These are phyloP conservation scores for Macaria liturata DNA, from an alignment of 2,888 invertebrate species.

Conservation along the genomic window DNA sequence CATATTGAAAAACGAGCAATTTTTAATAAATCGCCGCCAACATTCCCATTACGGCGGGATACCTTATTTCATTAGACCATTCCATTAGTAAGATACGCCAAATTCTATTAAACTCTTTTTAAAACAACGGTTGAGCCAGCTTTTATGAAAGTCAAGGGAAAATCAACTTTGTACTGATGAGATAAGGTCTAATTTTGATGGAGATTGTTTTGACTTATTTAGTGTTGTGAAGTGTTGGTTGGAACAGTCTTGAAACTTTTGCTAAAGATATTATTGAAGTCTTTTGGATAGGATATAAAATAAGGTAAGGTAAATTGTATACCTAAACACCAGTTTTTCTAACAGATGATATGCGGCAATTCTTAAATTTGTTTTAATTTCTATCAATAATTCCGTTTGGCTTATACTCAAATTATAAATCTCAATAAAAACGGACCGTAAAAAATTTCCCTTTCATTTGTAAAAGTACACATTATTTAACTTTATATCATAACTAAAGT, in stretches of 20 bases:
- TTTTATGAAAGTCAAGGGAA: conserved; percentile 18
- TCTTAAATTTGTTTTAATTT: too few relatives aligned
- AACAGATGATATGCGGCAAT: too few relatives aligned
- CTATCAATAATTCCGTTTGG: too few relatives aligned
- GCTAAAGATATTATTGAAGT: too few relatives aligned
- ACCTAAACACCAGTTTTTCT: too few relatives aligned
- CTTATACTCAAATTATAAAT: too few relatives aligned
- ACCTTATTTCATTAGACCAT: conserved; percentile 78
- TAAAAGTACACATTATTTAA: too few relatives aligned
- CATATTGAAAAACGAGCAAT: conserved; percentile 72
- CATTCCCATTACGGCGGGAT: conserved; percentile 67
- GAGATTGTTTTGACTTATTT: not conserved
- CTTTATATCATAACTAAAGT: too few relatives aligned
- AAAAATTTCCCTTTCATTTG: too few relatives aligned
- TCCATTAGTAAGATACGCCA: conserved; percentile 79
- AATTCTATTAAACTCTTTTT: conserved; percentile 76
- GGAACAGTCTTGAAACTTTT: not conserved
- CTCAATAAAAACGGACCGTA: too few relatives aligned
- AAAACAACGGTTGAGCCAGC: conserved; percentile 57
- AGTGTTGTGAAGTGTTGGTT: conserved; percentile 2
- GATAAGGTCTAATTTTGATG: conserved; percentile 10
- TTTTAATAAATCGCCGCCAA: conserved; percentile 67
- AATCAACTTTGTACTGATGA: conserved; percentile 6
- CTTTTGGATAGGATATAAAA: too few relatives aligned
- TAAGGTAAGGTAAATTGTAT: too few relatives aligned